Conservation (phyloP, 2,113 vertebrate species). For the Edolisoma coerulescens region DNA sequence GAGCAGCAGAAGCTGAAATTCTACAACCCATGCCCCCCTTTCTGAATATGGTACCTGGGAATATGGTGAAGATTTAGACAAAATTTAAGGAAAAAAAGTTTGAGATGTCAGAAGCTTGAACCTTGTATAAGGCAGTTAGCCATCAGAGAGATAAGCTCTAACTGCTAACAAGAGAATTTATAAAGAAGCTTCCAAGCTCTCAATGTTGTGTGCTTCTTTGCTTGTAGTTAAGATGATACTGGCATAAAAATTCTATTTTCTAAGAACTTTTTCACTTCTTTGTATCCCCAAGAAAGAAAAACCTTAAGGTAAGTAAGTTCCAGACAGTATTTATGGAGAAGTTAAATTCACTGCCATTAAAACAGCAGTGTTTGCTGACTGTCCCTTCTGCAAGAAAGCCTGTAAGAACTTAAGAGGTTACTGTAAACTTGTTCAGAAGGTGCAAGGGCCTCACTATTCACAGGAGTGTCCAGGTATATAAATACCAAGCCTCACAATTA, state of each 20-base stretch:
- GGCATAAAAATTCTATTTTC: not conserved
- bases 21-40: fast-evolving
- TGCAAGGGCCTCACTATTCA: not conserved
- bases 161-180: not conserved
- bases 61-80: not conserved
- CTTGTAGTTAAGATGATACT: not conserved
- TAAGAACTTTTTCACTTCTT: not conserved
- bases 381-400: not conserved
- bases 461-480: not conserved
- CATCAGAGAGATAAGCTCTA: not conserved
- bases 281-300: not conserved
- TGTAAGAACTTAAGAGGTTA: not conserved
- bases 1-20: not conserved
- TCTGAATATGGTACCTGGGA: not conserved
- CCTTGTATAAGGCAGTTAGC: not conserved
- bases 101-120: not conserved
- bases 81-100: not conserved
- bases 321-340: not conserved
- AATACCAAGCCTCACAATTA: not conserved
- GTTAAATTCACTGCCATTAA: not conserved
- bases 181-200: not conserved
- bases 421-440: not conserved
- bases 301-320: not conserved
- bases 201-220: no score
- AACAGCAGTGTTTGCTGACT: not conserved